Evolutionary conservation across 1,140 invertebrate genomes (phyloP).

Genomic region (Brachionus koreanus): DNA sequence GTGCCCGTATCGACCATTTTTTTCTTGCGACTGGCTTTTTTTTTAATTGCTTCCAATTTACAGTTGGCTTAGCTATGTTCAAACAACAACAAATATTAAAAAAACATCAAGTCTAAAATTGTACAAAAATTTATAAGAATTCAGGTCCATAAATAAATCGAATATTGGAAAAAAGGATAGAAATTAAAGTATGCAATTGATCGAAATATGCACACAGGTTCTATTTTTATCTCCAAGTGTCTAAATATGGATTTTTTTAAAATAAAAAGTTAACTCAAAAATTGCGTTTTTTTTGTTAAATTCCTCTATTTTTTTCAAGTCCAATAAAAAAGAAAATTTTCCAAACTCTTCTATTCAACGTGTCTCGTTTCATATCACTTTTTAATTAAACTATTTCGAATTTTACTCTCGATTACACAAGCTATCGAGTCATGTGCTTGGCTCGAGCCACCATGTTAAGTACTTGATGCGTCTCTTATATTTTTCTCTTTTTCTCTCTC

Average conservation of each 20-base stretch:
- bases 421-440: neutral
- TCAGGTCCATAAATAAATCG: neutral
- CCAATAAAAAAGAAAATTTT: neutral
- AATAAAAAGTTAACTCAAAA: slow-evolving; percentile 2
- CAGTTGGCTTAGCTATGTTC: neutral
- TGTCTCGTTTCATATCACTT: slow-evolving; percentile 7
- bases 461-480: neutral
- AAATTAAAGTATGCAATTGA: neutral
- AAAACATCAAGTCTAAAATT: slow-evolving; percentile 1
- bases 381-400: neutral
- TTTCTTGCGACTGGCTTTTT: neutral
- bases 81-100: neutral
- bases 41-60: neutral
- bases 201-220: neutral
- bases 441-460: neutral
- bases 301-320: neutral
- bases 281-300: neutral
- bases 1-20: neutral
- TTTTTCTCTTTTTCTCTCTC: neutral
- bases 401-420: neutral
- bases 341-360: neutral
- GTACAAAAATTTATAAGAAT: neutral
- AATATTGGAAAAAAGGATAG: neutral
- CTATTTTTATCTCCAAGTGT: neutral
- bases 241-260: neutral